Conservation (phyloP, 2,113 vertebrate genomes). For the Asarcornis scutulata region DNA sequence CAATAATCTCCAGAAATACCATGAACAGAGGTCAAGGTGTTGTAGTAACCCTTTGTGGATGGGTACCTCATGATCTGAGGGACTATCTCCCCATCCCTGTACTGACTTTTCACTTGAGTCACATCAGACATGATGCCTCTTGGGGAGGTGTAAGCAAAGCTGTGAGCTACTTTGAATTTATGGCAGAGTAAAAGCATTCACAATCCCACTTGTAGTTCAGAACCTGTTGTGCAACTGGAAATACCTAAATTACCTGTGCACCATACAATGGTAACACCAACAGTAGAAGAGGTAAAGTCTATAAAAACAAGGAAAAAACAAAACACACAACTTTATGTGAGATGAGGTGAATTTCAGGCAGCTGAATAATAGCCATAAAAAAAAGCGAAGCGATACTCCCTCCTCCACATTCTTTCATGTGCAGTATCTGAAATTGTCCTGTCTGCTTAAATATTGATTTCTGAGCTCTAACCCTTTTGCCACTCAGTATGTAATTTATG, state of each 20-base stretch:
- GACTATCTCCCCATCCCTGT: background rate
- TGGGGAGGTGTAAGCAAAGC: background rate
- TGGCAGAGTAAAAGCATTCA: background rate
- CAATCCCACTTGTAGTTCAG: background rate
- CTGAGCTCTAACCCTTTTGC: background rate
- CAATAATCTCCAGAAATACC: background rate
- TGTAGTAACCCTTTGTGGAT: background rate
- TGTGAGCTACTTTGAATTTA: background rate
- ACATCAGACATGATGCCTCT: background rate
- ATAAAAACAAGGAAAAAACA: background rate
- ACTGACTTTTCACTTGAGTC: background rate
- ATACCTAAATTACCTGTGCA: background rate
- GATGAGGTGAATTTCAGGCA: background rate
- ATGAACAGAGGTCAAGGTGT: background rate
- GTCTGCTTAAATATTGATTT: constrained; percentile 56
- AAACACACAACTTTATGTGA: background rate
- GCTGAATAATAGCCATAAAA: background rate
- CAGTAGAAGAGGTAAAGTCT: background rate
- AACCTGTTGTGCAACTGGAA: background rate
- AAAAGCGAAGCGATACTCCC: background rate
- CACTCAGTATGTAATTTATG: constrained; percentile 19
- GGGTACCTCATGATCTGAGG: background rate
- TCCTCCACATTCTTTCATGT: background rate
- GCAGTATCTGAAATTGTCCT: background rate
- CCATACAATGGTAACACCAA: background rate